These are phyloP conservation scores for Drosophila yooni DNA, from an alignment of 2,888 invertebrate genomes.

Conservation along the genomic window DNA sequence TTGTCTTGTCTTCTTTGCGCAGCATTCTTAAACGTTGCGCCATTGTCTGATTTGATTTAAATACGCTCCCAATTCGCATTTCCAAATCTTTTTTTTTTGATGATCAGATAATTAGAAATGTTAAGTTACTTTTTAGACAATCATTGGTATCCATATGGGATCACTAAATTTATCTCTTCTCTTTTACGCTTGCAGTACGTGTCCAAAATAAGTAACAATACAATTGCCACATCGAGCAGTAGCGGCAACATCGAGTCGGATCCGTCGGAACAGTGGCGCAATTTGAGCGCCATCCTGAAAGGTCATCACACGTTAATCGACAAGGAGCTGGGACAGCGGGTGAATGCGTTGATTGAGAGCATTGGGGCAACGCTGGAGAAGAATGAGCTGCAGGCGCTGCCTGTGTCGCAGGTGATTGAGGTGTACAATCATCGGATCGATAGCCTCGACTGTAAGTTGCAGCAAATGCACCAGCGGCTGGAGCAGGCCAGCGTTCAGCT, in stretches of 20 bases:
- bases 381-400: slow-evolving; percentile 80
- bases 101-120: too few species aligned
- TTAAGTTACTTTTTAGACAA: not conserved
- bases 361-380: slow-evolving; percentile 73
- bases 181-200: slow-evolving; percentile 59
- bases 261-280: slow-evolving; percentile 79
- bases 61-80: too few species aligned
- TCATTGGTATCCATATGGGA: not conserved
- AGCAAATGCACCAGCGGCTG: slow-evolving; percentile 76
- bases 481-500: slow-evolving; percentile 82
- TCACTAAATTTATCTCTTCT: not conserved
- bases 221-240: not conserved
- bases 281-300: slow-evolving; percentile 81
- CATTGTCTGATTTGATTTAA: not conserved
- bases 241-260: slow-evolving; percentile 30
- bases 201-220: slow-evolving; percentile 51
- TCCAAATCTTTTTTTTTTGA: too few species aligned
- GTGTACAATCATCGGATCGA: slow-evolving; percentile 83
- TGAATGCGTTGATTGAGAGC: slow-evolving; percentile 77
- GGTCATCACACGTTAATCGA: slow-evolving; percentile 80
- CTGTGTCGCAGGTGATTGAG: slow-evolving; percentile 84
- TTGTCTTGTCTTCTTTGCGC: not conserved
- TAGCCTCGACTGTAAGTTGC: slow-evolving; percentile 73
- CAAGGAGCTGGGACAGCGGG: slow-evolving; percentile 81
- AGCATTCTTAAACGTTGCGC: not conserved